These are phyloP conservation scores for Labia minor DNA, from an alignment of 2,888 invertebrate species.

Conservation along the genomic window DNA sequence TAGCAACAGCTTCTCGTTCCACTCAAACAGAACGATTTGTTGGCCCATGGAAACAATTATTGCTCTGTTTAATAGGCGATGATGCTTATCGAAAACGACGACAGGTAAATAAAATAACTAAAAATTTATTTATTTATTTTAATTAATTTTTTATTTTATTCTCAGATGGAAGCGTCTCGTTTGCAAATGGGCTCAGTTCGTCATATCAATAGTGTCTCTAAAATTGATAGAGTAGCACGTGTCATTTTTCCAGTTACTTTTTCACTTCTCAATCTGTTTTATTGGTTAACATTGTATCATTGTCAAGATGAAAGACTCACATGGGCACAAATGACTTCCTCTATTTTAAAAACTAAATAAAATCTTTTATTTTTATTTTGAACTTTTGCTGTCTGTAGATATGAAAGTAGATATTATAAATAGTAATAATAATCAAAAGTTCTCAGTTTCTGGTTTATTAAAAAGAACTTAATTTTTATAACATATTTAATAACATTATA, in stretches of 20 bases:
- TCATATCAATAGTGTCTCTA: slow-evolving; percentile 79
- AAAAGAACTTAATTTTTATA: no score
- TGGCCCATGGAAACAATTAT: slow-evolving; percentile 66
- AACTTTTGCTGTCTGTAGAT: no score
- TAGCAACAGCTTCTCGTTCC: slow-evolving; percentile 65
- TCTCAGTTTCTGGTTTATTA: no score
- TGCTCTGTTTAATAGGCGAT: slow-evolving; percentile 54
- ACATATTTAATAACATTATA: no score
- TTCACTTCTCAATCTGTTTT: slow-evolving; percentile 71
- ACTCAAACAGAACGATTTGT: slow-evolving; percentile 69
- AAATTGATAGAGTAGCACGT: slow-evolving; percentile 71
- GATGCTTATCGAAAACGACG: slow-evolving; percentile 46
- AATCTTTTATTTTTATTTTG: no score
- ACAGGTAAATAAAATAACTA: slow-evolving; percentile 35
- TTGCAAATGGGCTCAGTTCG: slow-evolving; percentile 42
- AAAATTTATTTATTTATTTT: slow-evolving; percentile 16
- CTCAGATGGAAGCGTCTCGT: slow-evolving; percentile 35
- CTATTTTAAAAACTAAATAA: background rate
- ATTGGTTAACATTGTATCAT: slow-evolving; percentile 78
- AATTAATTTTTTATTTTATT: slow-evolving; percentile 21
- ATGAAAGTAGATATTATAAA: no score
- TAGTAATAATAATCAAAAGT: no score
- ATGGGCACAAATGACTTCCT: background rate
- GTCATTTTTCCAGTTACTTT: slow-evolving; percentile 78
- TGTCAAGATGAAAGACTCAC: slow-evolving; percentile 49